Conservation (phyloP, 2,113 vertebrate species). For the Sterrhoptilus dennistouni region DNA sequence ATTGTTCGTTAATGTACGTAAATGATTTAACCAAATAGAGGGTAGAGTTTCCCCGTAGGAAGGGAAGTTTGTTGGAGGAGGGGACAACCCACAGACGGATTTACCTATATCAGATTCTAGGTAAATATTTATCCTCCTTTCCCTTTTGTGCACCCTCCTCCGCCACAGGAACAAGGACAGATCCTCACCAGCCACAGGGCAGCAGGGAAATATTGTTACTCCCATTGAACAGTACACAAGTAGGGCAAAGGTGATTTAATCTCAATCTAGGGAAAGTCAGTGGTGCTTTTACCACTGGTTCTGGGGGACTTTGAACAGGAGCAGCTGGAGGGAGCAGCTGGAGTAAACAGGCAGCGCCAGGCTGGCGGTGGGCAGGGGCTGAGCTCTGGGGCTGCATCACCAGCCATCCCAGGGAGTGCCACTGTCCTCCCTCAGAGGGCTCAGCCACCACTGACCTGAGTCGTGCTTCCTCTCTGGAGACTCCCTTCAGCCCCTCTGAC, state of each 20-base stretch:
- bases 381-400: background rate
- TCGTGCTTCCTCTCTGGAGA: background rate
- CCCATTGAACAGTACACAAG: background rate
- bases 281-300: background rate
- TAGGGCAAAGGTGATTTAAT: conserved; percentile 4
- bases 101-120: conserved; percentile 16
- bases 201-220: background rate
- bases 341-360: background rate
- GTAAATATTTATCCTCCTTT: conserved; percentile 57
- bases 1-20: background rate
- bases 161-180: background rate
- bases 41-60: background rate
- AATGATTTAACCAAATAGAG: conserved; percentile 55
- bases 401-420: background rate
- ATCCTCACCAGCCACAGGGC: accelerated
- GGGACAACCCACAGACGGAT: background rate
- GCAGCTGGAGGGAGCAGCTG: background rate
- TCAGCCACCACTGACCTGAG: accelerated
- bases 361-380: accelerated
- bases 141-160: background rate
- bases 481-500: background rate
- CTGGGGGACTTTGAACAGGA: background rate
- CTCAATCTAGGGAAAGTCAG: background rate
- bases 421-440: accelerated
- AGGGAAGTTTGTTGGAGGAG: background rate